phyloP scores from a whole-genome alignment of 2,797 vertebrate species.

The Steatocranus sp. region DNA sequence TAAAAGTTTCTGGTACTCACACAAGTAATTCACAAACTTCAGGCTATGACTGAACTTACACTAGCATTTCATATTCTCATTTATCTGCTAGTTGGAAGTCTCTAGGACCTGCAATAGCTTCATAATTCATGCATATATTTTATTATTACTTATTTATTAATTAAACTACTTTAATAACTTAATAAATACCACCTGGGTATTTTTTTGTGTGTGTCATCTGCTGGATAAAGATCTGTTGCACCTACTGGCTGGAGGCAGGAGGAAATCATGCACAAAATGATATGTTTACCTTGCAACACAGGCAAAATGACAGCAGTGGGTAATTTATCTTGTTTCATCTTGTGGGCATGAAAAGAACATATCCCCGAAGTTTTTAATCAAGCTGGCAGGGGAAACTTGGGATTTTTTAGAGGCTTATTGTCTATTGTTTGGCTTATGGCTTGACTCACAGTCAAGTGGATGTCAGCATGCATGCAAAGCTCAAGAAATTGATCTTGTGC shows the following conservation, averaged over 20 bases:
- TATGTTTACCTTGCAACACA: conserved; percentile 41
- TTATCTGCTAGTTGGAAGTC: background rate
- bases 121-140: background rate
- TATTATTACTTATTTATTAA: background rate
- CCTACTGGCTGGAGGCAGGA: conserved; percentile 26
- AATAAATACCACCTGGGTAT: background rate
- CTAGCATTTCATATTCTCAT: background rate
- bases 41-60: background rate
- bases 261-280: conserved; percentile 42
- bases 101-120: accelerated
- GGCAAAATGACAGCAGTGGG: conserved; percentile 35
- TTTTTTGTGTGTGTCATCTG: background rate
- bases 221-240: background rate
- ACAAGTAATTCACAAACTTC: background rate
- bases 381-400: conserved; percentile 40
- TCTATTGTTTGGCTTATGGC: conserved; percentile 21
- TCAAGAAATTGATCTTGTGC: conserved; percentile 48
- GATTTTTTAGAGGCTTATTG: conserved; percentile 28
- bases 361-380: conserved; percentile 34
- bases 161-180: background rate
- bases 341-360: background rate
- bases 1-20: background rate
- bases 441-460: conserved; percentile 16
- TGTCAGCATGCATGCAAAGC: conserved; percentile 37
- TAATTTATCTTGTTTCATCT: conserved; percentile 46